Evolutionary conservation across 2,113 vertebrate genomes (phyloP).

Genomic region (Chaenocephalus aceratus): DNA sequence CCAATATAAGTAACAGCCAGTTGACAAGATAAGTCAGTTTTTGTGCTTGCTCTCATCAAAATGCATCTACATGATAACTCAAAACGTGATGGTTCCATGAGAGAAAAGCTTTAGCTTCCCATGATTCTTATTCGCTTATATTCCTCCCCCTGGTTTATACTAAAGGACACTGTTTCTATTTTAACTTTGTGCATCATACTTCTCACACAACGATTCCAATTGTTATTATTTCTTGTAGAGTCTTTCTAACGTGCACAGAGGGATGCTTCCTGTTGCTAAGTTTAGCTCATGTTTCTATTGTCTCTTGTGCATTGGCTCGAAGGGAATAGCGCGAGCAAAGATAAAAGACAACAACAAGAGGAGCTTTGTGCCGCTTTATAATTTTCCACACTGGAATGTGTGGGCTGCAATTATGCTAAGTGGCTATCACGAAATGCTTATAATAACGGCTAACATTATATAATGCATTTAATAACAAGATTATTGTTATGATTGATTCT

Average conservation of each 20-base stretch:
- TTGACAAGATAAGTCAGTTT: not conserved
- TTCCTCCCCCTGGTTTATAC: conserved; percentile 8
- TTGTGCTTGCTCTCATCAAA: not conserved
- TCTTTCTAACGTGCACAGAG: conserved; percentile 36
- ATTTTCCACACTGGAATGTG: conserved; percentile 68
- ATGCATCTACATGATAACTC: not conserved
- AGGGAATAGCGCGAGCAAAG: conserved; percentile 66
- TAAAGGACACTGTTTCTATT: conserved; percentile 48
- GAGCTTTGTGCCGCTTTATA: conserved; percentile 69
- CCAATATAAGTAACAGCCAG: conserved; percentile 3
- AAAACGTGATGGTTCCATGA: not conserved
- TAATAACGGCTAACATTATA: conserved; percentile 47
- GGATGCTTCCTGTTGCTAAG: conserved; percentile 76
- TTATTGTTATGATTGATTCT: conserved; percentile 25
- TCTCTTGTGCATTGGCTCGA: conserved; percentile 62
- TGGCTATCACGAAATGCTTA: conserved; percentile 39
- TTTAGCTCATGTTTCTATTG: conserved; percentile 65
- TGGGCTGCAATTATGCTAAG: conserved; percentile 65
- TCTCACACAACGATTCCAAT: conserved; percentile 30
- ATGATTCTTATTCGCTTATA: not conserved
- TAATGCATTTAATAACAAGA: conserved; percentile 15
- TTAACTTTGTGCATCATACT: conserved; percentile 41
- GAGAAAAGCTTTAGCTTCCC: not conserved
- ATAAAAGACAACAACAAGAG: conserved; percentile 73
- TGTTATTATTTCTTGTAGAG: conserved; percentile 27